Evolutionary conservation across 64 coral and sea anemone species (phyloP).

Genomic region (Acropora tenuis): DNA sequence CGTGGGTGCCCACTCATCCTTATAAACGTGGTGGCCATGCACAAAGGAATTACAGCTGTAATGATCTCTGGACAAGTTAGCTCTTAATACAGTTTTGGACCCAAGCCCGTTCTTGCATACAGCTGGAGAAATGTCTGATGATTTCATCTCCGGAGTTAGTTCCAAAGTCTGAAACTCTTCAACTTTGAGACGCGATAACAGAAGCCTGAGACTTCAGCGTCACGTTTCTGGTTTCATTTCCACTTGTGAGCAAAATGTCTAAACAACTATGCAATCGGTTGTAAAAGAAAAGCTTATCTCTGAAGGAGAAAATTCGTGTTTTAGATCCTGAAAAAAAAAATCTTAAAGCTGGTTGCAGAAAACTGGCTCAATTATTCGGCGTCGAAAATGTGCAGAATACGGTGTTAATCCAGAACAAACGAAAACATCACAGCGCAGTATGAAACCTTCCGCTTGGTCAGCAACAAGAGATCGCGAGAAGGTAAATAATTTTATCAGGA

Average conservation of each 20-base stretch:
- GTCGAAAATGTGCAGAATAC: conserved; percentile 37
- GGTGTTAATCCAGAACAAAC: conserved; percentile 54
- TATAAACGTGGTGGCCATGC: no score
- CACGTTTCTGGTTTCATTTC: conserved; percentile 28
- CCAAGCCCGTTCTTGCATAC: conserved; percentile 13
- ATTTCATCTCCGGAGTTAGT: conserved; percentile 23
- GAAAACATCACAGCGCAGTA: conserved; percentile 54
- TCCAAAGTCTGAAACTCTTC: conserved; percentile 5
- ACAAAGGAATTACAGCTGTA: not conserved
- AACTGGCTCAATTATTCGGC: conserved; percentile 31
- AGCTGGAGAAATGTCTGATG: conserved; percentile 32
- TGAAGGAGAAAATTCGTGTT: conserved; percentile 56
- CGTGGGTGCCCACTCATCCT: not conserved
- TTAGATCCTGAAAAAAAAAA: conserved; percentile 61
- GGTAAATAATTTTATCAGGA: conserved; percentile 47
- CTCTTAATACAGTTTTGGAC: conserved; percentile 30
- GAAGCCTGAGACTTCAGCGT: conserved; percentile 24
- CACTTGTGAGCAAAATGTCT: conserved; percentile 31
- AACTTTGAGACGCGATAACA: conserved; percentile 24
- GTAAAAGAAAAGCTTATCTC: conserved; percentile 53
- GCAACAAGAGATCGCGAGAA: conserved; percentile 45
- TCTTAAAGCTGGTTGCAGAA: conserved; percentile 51
- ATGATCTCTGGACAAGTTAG: not conserved
- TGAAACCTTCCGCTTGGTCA: conserved; percentile 43
- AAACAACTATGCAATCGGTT: conserved; percentile 28